phyloP scores from a whole-genome alignment of 2,113 vertebrate genomes.

The Lasiurus cinereus region DNA sequence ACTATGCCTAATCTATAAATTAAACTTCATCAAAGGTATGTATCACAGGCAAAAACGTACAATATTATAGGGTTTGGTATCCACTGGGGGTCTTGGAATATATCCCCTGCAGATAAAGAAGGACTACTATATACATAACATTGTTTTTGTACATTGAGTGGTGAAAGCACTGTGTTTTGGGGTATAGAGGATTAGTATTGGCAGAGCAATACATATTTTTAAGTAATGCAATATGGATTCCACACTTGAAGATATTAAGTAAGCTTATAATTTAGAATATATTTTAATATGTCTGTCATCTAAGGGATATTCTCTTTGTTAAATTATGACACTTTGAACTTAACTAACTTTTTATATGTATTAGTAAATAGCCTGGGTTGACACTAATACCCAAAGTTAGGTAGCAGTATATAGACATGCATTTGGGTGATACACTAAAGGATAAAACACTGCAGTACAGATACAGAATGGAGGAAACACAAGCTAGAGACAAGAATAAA shows the following conservation, averaged over 20 bases:
- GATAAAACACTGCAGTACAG: constrained; percentile 34
- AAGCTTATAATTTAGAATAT: constrained; percentile 37
- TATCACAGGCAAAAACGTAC: neutral
- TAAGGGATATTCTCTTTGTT: constrained; percentile 58
- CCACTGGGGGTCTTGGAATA: neutral
- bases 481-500: neutral
- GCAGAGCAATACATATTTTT: neutral
- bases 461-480: neutral
- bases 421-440: neutral
- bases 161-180: neutral
- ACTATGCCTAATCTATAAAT: neutral
- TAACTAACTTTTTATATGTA: constrained; percentile 42
- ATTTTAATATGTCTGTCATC: constrained; percentile 17
- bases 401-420: neutral
- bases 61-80: neutral
- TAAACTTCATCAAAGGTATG: neutral
- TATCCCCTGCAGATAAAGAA: neutral
- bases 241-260: constrained; percentile 3
- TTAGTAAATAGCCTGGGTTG: constrained; percentile 19
- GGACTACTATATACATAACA: neutral
- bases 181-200: neutral
- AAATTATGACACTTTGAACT: constrained; percentile 50
- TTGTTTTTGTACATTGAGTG: constrained; percentile 42
- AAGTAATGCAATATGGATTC: neutral
- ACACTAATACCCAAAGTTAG: neutral